Conservation (phyloP, 2,888 invertebrate species). For the Agrotis segetum region DNA sequence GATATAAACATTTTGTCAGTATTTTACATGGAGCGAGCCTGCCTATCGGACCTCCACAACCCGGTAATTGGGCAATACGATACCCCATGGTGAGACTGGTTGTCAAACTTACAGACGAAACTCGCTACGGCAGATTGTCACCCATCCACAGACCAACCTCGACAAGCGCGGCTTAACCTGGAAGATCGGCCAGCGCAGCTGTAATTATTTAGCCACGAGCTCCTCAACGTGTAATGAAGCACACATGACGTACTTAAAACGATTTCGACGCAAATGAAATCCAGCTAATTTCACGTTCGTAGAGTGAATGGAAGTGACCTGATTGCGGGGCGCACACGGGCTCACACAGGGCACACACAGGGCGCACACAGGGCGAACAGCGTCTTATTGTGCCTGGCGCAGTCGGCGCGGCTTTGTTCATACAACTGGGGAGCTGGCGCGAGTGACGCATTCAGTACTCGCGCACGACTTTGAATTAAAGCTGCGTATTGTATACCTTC, state of each 20-base stretch:
- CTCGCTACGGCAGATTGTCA: no score
- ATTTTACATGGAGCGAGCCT: no score
- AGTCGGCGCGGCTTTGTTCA: constrained; percentile 58
- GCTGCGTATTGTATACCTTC: constrained; percentile 52
- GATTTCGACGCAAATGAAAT: constrained; percentile 41
- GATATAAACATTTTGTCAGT: no score
- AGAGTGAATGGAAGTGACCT: constrained; percentile 62
- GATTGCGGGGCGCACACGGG: constrained; percentile 58
- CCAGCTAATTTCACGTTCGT: constrained; percentile 56
- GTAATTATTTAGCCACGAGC: no score
- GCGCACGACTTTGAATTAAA: constrained; percentile 49
- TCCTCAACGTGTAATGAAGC: no score
- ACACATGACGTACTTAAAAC: constrained; percentile 8
- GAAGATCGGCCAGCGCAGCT: no score
- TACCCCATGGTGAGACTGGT: no score
- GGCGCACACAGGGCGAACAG: constrained; percentile 41
- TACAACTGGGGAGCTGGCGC: constrained; percentile 46
- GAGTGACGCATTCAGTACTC: constrained; percentile 56
- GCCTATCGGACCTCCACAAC: no score
- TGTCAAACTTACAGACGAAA: no score
- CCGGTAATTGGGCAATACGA: no score
- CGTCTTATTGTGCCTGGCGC: constrained; percentile 60
- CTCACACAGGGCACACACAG: constrained; percentile 37
- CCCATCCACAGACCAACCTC: no score
- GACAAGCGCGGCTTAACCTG: no score